phyloP scores from a whole-genome alignment of 2,888 invertebrate species.

The Argynnis bischoffii region DNA sequence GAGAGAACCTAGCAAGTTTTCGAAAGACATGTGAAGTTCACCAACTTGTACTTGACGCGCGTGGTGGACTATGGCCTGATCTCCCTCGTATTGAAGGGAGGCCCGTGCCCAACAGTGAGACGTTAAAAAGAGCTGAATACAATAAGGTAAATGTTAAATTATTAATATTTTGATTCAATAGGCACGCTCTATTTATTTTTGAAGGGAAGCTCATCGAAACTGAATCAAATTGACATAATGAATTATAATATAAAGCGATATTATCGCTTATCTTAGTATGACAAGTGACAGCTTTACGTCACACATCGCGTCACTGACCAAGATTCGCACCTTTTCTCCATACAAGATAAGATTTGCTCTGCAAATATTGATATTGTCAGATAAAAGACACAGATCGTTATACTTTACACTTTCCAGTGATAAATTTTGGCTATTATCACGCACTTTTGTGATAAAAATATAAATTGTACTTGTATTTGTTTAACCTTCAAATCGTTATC shows the following conservation, averaged over 20 bases:
- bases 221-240: slow-evolving; percentile 9
- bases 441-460: slow-evolving; percentile 53
- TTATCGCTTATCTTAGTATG: slow-evolving; percentile 39
- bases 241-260: slow-evolving; percentile 17
- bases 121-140: no score
- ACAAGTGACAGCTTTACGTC: slow-evolving; percentile 61
- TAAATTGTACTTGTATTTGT: slow-evolving; percentile 45
- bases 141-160: no score
- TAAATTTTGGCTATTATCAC: slow-evolving; percentile 62
- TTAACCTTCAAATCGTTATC: slow-evolving; percentile 35
- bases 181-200: no score
- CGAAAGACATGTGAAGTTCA: no score
- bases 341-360: slow-evolving; percentile 62
- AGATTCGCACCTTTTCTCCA: slow-evolving; percentile 66
- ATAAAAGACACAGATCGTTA: slow-evolving; percentile 74
- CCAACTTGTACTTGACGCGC: no score
- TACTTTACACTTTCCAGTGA: slow-evolving; percentile 72
- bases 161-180: no score
- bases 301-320: slow-evolving; percentile 61
- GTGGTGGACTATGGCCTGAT: no score
- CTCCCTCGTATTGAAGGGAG: no score
- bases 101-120: no score
- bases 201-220: slow-evolving; percentile 19
- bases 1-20: no score
- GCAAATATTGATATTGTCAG: slow-evolving; percentile 65